Percentiles rank a stretch among this genome's conserved stretches.
phyloP scores from a whole-genome alignment of 2,113 vertebrate species.

The Phaetusa simplex region DNA sequence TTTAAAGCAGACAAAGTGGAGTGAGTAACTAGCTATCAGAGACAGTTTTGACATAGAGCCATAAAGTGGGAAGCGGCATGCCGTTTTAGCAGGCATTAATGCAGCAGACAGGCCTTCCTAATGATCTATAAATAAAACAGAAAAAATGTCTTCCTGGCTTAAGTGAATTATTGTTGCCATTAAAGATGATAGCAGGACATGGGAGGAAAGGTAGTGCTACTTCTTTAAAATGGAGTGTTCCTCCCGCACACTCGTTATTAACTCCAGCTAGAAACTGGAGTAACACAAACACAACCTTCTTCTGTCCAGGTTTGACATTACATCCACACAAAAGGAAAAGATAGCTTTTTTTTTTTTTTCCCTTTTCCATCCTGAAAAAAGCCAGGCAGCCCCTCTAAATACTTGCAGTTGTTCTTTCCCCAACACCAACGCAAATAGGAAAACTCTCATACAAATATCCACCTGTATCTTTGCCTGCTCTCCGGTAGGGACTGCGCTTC shows the following conservation, averaged over 20 bases:
- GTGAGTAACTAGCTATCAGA: slow-evolving; percentile 56
- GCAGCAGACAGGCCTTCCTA: slow-evolving; percentile 56
- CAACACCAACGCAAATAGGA: background rate
- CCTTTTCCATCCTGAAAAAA: background rate
- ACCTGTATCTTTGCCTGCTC: background rate
- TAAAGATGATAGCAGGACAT: slow-evolving; percentile 56
- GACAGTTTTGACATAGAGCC: slow-evolving; percentile 70
- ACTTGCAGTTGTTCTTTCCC: background rate
- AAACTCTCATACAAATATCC: background rate
- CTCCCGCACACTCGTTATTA: slow-evolving; percentile 14
- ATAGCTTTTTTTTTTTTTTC: background rate
- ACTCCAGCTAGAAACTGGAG: slow-evolving; percentile 1
- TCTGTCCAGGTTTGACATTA: background rate
- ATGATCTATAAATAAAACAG: slow-evolving; percentile 72
- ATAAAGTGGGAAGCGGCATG: slow-evolving; percentile 40
- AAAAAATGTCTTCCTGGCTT: slow-evolving; percentile 68
- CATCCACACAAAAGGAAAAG: background rate
- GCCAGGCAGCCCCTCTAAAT: background rate
- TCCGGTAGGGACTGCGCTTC: background rate
- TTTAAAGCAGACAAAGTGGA: slow-evolving; percentile 61
- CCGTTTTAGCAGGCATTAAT: slow-evolving; percentile 63
- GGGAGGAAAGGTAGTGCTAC: slow-evolving; percentile 61
- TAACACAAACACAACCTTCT: slow-evolving; percentile 12
- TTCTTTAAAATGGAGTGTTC: slow-evolving; percentile 48
- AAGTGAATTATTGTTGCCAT: slow-evolving; percentile 69